A percentile compares a stretch with the other conserved stretches of the same genome.
Evolutionary conservation across 64 coral and sea anemone genomes (phyloP).

Genomic region (Acropora tenuis): DNA sequence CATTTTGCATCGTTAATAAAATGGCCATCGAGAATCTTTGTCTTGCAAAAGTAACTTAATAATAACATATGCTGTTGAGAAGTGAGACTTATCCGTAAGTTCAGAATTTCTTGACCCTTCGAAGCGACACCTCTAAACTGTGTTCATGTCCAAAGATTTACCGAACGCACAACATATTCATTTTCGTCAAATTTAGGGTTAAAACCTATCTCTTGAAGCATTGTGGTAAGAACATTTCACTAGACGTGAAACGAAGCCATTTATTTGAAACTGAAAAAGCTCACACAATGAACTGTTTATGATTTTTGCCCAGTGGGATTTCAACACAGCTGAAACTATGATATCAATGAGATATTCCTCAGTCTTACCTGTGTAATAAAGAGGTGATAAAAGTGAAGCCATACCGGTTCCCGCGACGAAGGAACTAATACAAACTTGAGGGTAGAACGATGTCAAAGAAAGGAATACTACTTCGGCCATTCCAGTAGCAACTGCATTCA

Average conservation of each 20-base stretch:
- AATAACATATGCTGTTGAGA: neutral
- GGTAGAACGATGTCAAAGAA: conserved; percentile 77
- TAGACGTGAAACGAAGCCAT: no score
- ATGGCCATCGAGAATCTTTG: no score
- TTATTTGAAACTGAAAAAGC: neutral
- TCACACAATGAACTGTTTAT: neutral
- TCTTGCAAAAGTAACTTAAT: neutral
- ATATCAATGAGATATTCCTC: no score
- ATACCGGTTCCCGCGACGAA: conserved; percentile 86
- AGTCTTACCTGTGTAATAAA: conserved; percentile 85
- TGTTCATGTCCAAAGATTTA: no score
- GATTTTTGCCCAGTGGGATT: neutral
- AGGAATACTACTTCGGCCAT: conserved; percentile 59
- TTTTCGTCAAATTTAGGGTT: no score
- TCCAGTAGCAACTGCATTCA: conserved; percentile 84
- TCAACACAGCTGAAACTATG: neutral
- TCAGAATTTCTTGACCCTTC: no score
- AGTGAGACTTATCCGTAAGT: neutral
- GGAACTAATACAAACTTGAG: conserved; percentile 87
- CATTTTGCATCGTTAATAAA: no score
- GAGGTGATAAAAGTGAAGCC: conserved; percentile 63
- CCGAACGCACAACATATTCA: no score
- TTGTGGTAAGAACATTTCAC: no score
- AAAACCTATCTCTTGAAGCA: no score
- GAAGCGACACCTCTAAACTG: no score